These are phyloP conservation scores for Whitmania pigra DNA, from an alignment of 1,140 invertebrate genomes.

Conservation along the genomic window DNA sequence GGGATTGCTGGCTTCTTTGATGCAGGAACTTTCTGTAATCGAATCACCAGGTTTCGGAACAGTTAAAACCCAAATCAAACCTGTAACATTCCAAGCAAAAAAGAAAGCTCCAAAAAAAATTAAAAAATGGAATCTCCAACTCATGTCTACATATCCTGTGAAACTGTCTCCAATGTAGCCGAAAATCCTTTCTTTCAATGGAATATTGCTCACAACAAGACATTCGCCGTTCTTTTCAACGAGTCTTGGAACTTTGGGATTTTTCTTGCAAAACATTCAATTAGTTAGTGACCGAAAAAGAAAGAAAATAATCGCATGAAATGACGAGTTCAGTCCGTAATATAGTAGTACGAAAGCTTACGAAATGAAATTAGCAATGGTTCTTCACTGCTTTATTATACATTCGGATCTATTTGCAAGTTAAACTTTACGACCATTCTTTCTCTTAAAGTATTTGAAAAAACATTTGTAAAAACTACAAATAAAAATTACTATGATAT, in stretches of 20 bases:
- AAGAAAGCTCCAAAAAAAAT: neutral
- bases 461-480: too few relatives aligned
- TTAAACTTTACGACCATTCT: too few relatives aligned
- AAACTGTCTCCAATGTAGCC: conserved; percentile 5
- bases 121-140: conserved; percentile 9
- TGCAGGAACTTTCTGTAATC: conserved; percentile 4
- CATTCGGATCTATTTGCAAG: too few relatives aligned
- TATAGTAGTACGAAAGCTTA: too few relatives aligned
- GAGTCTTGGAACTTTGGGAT: neutral
- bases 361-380: too few relatives aligned
- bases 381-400: too few relatives aligned
- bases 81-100: neutral
- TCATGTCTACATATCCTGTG: neutral
- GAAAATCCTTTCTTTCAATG: neutral
- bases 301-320: too few relatives aligned
- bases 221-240: conserved; percentile 2
- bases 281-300: too few relatives aligned
- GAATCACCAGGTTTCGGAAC: neutral
- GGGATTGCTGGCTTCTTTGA: neutral
- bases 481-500: too few relatives aligned
- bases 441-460: too few relatives aligned
- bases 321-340: too few relatives aligned
- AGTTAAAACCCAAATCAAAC: neutral
- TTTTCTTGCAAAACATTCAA: too few relatives aligned
- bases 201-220: neutral